Base-by-base conservation (phyloP, 2,797 vertebrate genomes). In the Falco peregrinus region DNA sequence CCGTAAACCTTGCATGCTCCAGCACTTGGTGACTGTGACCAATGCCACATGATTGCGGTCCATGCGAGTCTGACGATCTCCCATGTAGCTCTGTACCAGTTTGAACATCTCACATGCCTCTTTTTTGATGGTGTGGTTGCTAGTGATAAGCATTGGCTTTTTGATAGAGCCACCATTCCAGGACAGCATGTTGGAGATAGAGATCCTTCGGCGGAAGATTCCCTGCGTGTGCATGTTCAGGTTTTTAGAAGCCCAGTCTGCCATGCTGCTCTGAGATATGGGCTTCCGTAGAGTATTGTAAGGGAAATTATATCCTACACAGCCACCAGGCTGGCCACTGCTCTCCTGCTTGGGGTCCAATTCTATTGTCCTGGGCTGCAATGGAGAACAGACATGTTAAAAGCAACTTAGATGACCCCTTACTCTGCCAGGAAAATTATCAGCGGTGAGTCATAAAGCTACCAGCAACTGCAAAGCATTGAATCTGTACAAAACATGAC, bases 71-170 rank as follows among this genome's bases (percentile, higher is more conserved):
- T 99, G 99, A 65, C 99, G 96, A 96, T 99, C 99, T 24, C 99
- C 99, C 99, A 99, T 99, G 98, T 99, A 99, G 93, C 98, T 98
- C 98, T 99, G 99, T 78, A 99, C 98, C 81, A 99, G 98, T 87
- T 99, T 99, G 98, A 99, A 99, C 98, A 99, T 98, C 96, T 99
- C 99, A 15, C 99, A 99, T 1, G 99, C 99, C 96, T 99, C 99
- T 63, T 99, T 99, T 45, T 99, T 98, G 89, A 99, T 96, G 11
- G 98, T 92, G 10, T 98, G 98, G 97, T 99, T 98, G 92, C 98
- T 99, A 48, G 99, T 99, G 95, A 99, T 98, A 33, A 99, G 98
- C 99, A 99, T 99, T 20, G 99, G 99, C 90, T 99, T 99, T 85
- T 99, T 99, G 97, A 99, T 99, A 79, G 99, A 99, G 21, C 98